Evolutionary conservation across 2,888 invertebrate genomes (phyloP).

Genomic region (Diplazon laetatorius): DNA sequence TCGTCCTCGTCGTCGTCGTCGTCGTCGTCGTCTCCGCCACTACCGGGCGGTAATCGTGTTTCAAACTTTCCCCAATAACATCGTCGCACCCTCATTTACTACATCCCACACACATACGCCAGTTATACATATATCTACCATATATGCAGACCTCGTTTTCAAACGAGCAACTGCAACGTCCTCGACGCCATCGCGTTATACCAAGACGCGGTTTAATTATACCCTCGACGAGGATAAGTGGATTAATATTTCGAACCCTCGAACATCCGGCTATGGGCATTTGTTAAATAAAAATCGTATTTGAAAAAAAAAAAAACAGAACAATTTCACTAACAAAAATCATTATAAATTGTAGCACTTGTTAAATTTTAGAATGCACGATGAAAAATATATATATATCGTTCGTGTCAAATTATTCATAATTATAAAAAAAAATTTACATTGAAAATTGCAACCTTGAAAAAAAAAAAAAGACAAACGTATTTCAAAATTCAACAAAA

Average conservation of each 20-base stretch:
- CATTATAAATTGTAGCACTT: too few species aligned
- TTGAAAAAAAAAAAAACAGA: too few species aligned
- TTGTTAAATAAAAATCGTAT: too few species aligned
- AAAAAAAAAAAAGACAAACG: too few species aligned
- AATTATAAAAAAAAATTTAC: too few species aligned
- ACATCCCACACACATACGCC: constrained; percentile 1
- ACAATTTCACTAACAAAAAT: too few species aligned
- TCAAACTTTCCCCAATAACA: constrained; percentile 71
- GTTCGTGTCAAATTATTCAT: too few species aligned
- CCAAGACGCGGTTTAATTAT: constrained; percentile 46
- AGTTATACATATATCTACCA: constrained; percentile 17
- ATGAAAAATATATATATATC: too few species aligned
- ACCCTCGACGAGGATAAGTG: constrained; percentile 68
- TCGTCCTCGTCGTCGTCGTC: constrained; percentile 24
- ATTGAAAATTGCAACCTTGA: too few species aligned
- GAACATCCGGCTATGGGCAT: background rate
- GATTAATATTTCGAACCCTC: constrained; percentile 68
- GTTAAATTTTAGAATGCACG: too few species aligned
- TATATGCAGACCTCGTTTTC: constrained; percentile 4
- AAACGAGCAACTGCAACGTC: constrained; percentile 36
- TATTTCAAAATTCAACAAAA: too few species aligned
- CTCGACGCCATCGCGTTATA: constrained; percentile 40
- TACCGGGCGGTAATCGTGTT: constrained; percentile 70
- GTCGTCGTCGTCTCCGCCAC: constrained; percentile 33
- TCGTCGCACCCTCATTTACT: constrained; percentile 60